Percentiles rank a stretch among this genome's conserved stretches.
These are phyloP conservation scores for Pteronura brasiliensis DNA, from an alignment of 2,113 vertebrate species.

Conservation along the genomic window DNA sequence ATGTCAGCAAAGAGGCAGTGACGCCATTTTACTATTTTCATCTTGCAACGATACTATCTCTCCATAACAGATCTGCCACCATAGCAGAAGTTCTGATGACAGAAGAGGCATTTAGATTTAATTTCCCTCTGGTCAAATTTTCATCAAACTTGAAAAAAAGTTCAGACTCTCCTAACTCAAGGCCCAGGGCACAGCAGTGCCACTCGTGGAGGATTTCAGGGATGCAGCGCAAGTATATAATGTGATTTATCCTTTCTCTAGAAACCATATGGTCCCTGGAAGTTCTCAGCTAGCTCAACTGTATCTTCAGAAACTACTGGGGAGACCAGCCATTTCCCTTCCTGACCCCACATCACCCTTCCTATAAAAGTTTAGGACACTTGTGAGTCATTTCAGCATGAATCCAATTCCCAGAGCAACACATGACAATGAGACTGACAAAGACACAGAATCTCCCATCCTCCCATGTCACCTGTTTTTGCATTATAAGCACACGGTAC, in stretches of 20 bases:
- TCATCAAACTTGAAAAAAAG: constrained; percentile 29
- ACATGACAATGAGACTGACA: background rate
- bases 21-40: constrained; percentile 69
- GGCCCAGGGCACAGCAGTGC: background rate
- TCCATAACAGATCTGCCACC: background rate
- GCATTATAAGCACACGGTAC: background rate
- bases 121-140: constrained; percentile 44
- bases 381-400: background rate
- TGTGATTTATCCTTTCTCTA: background rate
- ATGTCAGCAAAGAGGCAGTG: constrained; percentile 57
- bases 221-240: background rate
- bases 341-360: background rate
- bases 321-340: background rate
- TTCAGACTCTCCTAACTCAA: background rate
- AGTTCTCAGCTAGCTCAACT: background rate
- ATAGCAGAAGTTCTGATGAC: background rate
- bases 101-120: constrained; percentile 6
- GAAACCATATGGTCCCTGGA: background rate
- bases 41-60: background rate
- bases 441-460: background rate
- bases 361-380: background rate
- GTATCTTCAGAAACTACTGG: background rate
- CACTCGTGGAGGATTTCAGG: background rate
- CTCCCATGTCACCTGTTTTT: background rate
- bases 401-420: background rate